phyloP scores from a whole-genome alignment of 2,113 vertebrate genomes.

The Atractosteus spatula region DNA sequence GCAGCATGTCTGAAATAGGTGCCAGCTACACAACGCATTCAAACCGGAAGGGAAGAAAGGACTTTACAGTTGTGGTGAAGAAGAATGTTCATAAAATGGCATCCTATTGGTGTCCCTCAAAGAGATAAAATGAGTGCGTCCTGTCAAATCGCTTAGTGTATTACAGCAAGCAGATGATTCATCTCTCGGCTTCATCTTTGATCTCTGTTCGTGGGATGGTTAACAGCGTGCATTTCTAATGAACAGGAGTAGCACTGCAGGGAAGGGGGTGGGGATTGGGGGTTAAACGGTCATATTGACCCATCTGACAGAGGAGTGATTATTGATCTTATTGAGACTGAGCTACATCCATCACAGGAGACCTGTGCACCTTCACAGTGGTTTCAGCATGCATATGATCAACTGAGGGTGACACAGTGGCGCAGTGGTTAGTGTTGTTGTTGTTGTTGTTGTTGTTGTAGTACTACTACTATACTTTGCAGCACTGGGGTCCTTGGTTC shows the following conservation, averaged over 20 bases:
- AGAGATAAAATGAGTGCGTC: background rate
- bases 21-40: background rate
- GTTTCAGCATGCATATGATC: background rate
- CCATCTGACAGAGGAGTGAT: background rate
- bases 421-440: too few relatives aligned
- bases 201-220: background rate
- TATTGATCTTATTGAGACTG: constrained; percentile 1
- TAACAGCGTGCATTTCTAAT: constrained; percentile 6
- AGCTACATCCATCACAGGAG: background rate
- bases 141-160: too few relatives aligned
- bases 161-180: too few relatives aligned
- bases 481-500: too few relatives aligned
- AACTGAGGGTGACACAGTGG: background rate
- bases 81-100: background rate
- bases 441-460: too few relatives aligned
- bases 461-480: too few relatives aligned
- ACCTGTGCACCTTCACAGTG: background rate
- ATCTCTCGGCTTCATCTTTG: background rate
- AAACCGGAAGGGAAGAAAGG: background rate
- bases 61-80: background rate
- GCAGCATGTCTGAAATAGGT: background rate
- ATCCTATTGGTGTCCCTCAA: background rate
- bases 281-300: background rate
- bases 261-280: background rate
- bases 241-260: background rate